phyloP scores from a whole-genome alignment of 2,113 vertebrate genomes.

The Dasyprocta punctata region DNA sequence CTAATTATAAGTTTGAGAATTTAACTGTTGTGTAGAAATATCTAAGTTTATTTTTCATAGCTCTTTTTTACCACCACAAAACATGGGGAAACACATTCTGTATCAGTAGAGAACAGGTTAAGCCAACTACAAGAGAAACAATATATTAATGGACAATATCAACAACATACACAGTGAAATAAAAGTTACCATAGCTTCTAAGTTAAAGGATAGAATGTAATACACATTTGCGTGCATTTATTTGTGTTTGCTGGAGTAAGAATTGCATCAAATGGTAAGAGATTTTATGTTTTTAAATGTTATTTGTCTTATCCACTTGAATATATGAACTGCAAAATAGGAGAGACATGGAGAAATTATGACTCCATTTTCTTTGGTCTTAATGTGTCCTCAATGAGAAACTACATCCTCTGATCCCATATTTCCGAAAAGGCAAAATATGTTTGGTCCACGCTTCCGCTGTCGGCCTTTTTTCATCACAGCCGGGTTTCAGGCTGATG shows the following conservation, averaged over 20 bases:
- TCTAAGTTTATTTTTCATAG: not conserved
- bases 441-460: too few relatives aligned
- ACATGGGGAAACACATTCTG: not conserved
- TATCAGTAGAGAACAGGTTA: not conserved
- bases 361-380: not conserved
- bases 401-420: not conserved
- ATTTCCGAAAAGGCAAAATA: not conserved
- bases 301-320: not conserved
- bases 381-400: not conserved
- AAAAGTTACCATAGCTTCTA: not conserved
- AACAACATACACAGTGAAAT: not conserved
- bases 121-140: not conserved
- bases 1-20: not conserved
- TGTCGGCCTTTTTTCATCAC: fast-evolving
- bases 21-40: not conserved
- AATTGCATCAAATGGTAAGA: not conserved
- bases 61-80: not conserved
- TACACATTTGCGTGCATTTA: not conserved
- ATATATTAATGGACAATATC: not conserved
- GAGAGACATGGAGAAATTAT: not conserved
- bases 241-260: not conserved
- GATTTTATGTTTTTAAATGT: not conserved
- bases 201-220: too few relatives aligned
- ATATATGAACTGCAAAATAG: not conserved
- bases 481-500: not conserved